phyloP scores from a whole-genome alignment of 2,113 vertebrate genomes.

The Salvelinus alpinus region DNA sequence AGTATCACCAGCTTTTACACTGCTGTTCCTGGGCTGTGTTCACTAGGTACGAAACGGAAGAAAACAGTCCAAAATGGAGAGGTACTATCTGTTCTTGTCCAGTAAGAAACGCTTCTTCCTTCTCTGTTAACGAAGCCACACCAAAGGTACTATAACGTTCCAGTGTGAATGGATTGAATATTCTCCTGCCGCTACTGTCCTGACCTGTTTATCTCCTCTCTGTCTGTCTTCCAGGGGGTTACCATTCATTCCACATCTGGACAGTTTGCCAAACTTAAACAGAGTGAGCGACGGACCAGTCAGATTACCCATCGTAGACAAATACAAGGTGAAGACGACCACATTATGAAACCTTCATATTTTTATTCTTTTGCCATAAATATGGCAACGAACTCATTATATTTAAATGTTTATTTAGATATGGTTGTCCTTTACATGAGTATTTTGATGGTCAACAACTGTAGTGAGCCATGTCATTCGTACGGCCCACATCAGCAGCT shows the following conservation, averaged over 20 bases:
- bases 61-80: too few species aligned
- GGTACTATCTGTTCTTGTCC: too few species aligned
- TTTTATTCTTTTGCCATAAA: not conserved
- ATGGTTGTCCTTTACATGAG: not conserved
- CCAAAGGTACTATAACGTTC: not conserved
- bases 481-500: not conserved
- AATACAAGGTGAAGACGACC: conserved; percentile 81
- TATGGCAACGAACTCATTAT: not conserved
- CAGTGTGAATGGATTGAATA: not conserved
- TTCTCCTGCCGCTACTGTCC: not conserved
- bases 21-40: too few species aligned
- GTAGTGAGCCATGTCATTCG: not conserved
- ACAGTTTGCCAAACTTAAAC: conserved; percentile 89
- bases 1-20: conserved; percentile 47
- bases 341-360: not conserved
- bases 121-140: too few species aligned
- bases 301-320: conserved; percentile 91
- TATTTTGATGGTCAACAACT: not conserved
- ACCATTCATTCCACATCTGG: conserved; percentile 91
- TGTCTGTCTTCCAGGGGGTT: conserved; percentile 75
- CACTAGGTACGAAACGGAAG: too few species aligned
- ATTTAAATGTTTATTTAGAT: not conserved
- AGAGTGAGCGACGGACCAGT: conserved; percentile 87
- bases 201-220: conserved; percentile 30
- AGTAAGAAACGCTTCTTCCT: too few species aligned